Conservation (phyloP, 2,797 vertebrate species). For the Zalophus californianus region DNA sequence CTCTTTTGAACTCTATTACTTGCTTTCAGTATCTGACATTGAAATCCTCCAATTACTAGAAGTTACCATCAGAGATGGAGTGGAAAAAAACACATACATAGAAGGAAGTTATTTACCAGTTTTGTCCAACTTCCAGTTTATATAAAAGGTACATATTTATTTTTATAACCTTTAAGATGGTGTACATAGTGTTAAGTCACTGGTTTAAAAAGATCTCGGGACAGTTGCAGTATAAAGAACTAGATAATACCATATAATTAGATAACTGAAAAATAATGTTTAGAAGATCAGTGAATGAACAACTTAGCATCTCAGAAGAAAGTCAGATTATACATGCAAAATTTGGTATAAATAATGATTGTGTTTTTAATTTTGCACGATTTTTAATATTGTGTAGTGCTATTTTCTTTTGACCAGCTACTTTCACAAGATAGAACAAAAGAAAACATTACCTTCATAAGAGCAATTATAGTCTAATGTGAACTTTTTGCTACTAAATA, state of each 20-base stretch:
- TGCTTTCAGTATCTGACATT: background rate
- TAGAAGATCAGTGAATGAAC: background rate
- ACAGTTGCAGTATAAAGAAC: background rate
- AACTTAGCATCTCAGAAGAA: background rate
- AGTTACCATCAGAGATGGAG: background rate
- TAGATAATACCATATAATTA: background rate
- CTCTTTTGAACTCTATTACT: background rate
- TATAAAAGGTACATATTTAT: background rate
- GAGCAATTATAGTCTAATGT: conserved; percentile 45
- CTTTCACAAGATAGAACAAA: conserved; percentile 44
- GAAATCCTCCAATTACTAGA: conserved; percentile 19
- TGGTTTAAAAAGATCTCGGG: background rate
- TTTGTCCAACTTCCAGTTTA: background rate
- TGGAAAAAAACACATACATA: background rate
- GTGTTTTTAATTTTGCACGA: background rate
- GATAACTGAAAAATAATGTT: conserved; percentile 5
- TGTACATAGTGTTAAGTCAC: background rate
- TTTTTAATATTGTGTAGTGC: background rate
- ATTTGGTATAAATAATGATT: background rate
- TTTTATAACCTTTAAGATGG: background rate
- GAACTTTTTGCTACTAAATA: conserved; percentile 56
- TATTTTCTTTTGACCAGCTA: conserved; percentile 47
- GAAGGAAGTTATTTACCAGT: background rate
- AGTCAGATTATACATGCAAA: background rate
- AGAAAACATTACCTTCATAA: background rate